Percentiles rank a stretch among this genome's conserved stretches.
These are phyloP conservation scores for Pogoniulus pusillus DNA, from an alignment of 2,797 vertebrate species.

Conservation along the genomic window DNA sequence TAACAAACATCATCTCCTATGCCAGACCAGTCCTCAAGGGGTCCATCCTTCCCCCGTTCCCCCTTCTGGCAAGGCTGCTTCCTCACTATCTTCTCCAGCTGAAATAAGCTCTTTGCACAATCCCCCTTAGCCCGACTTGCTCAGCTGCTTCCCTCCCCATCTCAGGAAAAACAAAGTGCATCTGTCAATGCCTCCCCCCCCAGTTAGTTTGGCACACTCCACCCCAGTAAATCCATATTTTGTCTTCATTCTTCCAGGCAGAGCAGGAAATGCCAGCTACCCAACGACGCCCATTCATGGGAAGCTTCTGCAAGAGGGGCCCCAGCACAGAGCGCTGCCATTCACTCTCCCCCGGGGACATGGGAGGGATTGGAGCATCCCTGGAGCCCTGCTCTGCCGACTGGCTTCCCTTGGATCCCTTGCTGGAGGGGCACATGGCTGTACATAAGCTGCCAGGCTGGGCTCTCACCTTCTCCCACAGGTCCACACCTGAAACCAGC, in stretches of 20 bases:
- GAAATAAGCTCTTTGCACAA: neutral
- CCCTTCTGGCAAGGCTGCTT: neutral
- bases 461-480: neutral
- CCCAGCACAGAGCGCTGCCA: neutral
- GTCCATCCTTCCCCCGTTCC: neutral
- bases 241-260: neutral
- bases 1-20: neutral
- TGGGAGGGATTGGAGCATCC: constrained; percentile 4
- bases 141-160: neutral
- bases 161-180: neutral
- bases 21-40: neutral
- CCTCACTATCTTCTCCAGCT: neutral
- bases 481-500: neutral
- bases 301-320: neutral
- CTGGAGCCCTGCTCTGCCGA: neutral
- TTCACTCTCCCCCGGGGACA: neutral
- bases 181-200: neutral
- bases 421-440: neutral
- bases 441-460: neutral
- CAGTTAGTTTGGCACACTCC: neutral
- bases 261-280: neutral
- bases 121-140: neutral
- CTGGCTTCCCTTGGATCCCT: neutral
- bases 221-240: neutral
- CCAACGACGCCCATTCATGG: neutral